Percentiles rank a stretch among this genome's conserved stretches.
Conservation (phyloP, 2,113 vertebrate genomes). For the Spea bombifrons region DNA sequence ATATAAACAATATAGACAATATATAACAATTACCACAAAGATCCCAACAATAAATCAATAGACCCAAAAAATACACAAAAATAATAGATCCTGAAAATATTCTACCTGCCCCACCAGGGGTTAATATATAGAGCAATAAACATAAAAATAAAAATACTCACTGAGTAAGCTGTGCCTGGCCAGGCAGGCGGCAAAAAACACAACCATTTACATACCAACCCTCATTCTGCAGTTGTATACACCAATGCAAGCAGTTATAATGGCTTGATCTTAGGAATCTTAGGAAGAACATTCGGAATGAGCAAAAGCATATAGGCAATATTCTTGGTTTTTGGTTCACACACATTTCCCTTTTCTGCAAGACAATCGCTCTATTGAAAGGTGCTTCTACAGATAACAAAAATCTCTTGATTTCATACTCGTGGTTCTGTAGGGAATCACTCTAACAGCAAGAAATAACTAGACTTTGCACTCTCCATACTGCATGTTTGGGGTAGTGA, state of each 20-base stretch:
- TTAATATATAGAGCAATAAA: too few relatives aligned
- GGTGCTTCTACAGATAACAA: background rate
- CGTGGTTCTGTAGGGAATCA: background rate
- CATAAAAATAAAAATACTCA: too few relatives aligned
- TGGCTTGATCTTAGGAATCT: background rate
- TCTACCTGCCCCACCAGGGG: too few relatives aligned
- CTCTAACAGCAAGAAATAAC: background rate
- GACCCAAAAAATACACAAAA: too few relatives aligned
- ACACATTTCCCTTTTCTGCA: background rate
- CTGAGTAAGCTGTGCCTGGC: too few relatives aligned
- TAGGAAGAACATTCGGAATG: background rate
- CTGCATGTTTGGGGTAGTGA: background rate
- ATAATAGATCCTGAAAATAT: too few relatives aligned
- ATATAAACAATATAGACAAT: too few relatives aligned
- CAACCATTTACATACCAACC: background rate
- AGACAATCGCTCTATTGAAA: background rate
- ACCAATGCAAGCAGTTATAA: background rate
- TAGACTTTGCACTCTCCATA: background rate
- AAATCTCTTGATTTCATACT: conserved; percentile 2
- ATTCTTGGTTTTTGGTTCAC: background rate
- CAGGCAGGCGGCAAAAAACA: background rate
- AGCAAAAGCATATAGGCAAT: background rate
- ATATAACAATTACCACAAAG: too few relatives aligned
- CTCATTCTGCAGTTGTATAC: background rate
- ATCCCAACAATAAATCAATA: too few relatives aligned